Evolutionary conservation across 2,113 vertebrate genomes (phyloP), one percentile per base, ranked within the genome.

Genomic region (Perognathus longimembris): DNA sequence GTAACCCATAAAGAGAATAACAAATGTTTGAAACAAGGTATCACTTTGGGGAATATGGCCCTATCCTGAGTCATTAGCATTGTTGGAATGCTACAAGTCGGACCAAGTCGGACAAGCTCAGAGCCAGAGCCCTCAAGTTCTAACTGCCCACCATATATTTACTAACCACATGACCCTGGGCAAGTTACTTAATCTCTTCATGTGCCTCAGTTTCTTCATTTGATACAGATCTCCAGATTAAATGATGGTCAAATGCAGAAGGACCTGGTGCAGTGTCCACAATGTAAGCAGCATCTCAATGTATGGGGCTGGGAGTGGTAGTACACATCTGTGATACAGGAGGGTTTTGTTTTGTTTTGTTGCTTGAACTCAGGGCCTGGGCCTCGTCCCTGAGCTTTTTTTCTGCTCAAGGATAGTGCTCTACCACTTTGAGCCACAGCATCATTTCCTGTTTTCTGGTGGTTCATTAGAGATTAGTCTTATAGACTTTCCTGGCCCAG

Each of bases 231-330:
- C 32, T 74, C 45, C 38, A 17, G 66, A 6, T 42, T 36, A 50
- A 30, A 42, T 7, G n/a, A 64, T 9, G 3, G 34, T 15, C 24
- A 12, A 6, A 3, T 54, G 78, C 7, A 7, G 6, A 17, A 26
- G 28, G 42, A 42, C 10, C 4, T 0, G 6, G 50, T 1, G n/a
- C 2, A 10, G 64, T 1, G 2, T 45, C 28, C 5, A 4, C 28
- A 10, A 38, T 28, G 3, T n/a, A 61, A 73, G 64, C n/a, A 34
- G 17, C 50, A 54, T 54, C 50, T 15, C 50, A 54, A 54, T 15
- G 4, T 54, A 54, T 15, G 50, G 50, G 50, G 50, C 50, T 54
- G 50, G 50, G 50, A 54, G 15, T 54, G 15, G 50, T 54, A 15
- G 15, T 54, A 54, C 50, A 54, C 50, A 54, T 54, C 50, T 54